phyloP scores from a whole-genome alignment of 2,113 vertebrate species.

The Chamaea fasciata region DNA sequence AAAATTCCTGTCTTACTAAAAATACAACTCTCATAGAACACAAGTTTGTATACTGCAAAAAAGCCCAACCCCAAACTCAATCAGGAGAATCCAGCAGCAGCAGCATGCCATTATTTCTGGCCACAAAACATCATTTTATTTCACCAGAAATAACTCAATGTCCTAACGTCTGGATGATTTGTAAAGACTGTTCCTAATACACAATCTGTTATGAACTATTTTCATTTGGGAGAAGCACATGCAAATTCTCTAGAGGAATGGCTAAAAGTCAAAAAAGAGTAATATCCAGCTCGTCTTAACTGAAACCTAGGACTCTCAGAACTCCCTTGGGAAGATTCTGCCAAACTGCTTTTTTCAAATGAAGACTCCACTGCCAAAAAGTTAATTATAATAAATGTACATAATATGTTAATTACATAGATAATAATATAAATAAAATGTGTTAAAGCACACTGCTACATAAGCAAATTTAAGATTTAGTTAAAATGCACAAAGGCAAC shows the following conservation, averaged over 20 bases:
- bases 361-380: background rate
- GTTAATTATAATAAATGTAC: background rate
- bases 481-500: background rate
- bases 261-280: background rate
- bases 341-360: background rate
- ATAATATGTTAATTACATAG: background rate
- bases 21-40: background rate
- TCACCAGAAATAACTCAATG: background rate
- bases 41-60: background rate
- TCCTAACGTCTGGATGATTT: background rate
- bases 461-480: background rate
- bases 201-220: background rate
- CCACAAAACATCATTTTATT: background rate
- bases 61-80: background rate
- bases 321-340: background rate
- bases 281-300: background rate
- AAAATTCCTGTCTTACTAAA: background rate
- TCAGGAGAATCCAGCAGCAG: background rate
- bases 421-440: background rate
- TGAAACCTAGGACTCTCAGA: background rate
- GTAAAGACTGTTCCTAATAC: background rate
- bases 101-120: background rate
- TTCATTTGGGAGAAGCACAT: background rate
- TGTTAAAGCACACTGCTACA: background rate
- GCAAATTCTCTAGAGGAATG: background rate